These are phyloP conservation scores for Oreocharis arfaki DNA, from an alignment of 2,113 vertebrate species.

Conservation along the genomic window DNA sequence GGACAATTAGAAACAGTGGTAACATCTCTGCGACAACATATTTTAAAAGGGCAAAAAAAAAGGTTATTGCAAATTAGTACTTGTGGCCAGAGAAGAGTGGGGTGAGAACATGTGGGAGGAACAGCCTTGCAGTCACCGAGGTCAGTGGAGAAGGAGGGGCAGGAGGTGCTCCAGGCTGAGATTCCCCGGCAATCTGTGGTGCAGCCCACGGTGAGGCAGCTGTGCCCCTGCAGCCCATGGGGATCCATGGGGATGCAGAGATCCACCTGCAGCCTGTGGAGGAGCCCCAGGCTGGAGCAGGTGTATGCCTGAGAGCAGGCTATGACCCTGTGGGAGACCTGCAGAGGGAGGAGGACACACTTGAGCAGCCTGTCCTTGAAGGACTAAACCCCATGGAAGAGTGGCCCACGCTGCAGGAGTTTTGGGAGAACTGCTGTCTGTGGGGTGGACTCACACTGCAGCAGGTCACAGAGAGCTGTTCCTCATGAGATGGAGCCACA, in stretches of 20 bases:
- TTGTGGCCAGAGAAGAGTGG: background rate
- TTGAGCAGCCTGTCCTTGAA: background rate
- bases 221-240: background rate
- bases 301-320: background rate
- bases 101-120: background rate
- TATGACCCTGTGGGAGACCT: fast-evolving
- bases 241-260: too few species aligned
- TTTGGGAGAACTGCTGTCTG: fast-evolving
- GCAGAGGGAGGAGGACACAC: background rate
- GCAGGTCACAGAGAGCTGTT: background rate
- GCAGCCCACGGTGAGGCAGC: too few species aligned
- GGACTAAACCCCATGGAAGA: background rate
- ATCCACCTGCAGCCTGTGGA: fast-evolving
- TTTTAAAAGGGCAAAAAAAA: background rate
- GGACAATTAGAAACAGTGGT: background rate
- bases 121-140: background rate
- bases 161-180: background rate
- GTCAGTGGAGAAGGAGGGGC: fast-evolving
- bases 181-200: fast-evolving
- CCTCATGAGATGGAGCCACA: background rate
- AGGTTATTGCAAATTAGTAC: background rate
- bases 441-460: background rate
- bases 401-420: background rate
- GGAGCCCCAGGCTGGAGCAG: background rate
- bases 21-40: background rate